Base-by-base conservation (phyloP, 35 echinoderm and acorn worm genomes). In the Lytechinus pictus region DNA sequence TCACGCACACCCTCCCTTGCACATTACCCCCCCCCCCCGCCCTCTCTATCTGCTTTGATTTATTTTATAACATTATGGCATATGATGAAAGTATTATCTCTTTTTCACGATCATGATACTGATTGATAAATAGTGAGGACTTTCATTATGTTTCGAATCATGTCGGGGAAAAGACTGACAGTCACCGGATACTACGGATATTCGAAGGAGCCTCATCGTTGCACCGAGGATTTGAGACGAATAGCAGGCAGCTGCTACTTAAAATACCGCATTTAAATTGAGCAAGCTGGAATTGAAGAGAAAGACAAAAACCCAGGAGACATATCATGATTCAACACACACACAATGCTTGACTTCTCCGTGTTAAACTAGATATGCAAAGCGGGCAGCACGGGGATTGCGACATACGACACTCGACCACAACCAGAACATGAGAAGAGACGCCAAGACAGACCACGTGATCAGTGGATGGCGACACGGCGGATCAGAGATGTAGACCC, bases 181-280 rank as follows among this genome's bases (percentile, higher is more conserved):
- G 4, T 8, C 6, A 79, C 6, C 8, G 66, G 66, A 79, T n/a
- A 79, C 19, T 24, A 19, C 66, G 2, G 66, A 79, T 24, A 79
- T 79, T 6, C 66, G 66, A 79, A 24, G 66, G 33, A 44, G 66
- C 21, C 66, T 79, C 66, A 44, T 44, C 4, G 66, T 79, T 79
- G 7, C 66, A 7, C 21, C n/a, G 12, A 79, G 66, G 66, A 79
- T 79, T 79, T 79, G 2, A 79, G 19, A 79, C 14, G 16, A 24
- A 24, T 6, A 79, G 66, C 19, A 79, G 66, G 14, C 61, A 71
- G 61, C 61, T 24, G 66, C 66, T 79, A 79, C 66, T 79, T n/a
- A 79, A 79, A 79, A 79, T 79, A 79, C 66, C 19, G 66, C 66
- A 79, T 79, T 79, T 79, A 79, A 79, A 79, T 79, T 79, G 66